A percentile compares a stretch with the other conserved stretches of the same genome.
phyloP scores from a whole-genome alignment of 2,888 invertebrate species.

The Selenia dentaria region DNA sequence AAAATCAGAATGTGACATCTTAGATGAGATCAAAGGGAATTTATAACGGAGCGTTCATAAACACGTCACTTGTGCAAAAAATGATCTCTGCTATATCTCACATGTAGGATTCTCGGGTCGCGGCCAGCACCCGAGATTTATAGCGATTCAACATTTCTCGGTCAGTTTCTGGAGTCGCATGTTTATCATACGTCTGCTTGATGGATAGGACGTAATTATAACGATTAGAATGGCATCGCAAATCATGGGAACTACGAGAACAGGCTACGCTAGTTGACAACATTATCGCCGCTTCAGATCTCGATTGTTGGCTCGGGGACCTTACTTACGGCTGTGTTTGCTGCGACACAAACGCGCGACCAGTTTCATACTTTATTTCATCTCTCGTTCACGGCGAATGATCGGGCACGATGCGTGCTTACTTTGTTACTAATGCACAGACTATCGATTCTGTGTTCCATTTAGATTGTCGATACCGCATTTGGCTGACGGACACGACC shows the following conservation, averaged over 20 bases:
- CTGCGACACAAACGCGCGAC: constrained; percentile 44
- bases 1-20: constrained; percentile 58
- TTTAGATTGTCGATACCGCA: constrained; percentile 76
- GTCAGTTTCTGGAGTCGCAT: constrained; percentile 55
- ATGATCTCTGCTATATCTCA: constrained; percentile 79
- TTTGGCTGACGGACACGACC: constrained; percentile 68
- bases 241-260: constrained; percentile 79
- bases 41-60: constrained; percentile 74
- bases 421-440: constrained; percentile 60
- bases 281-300: constrained; percentile 74
- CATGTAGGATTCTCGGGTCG: constrained; percentile 37
- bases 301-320: constrained; percentile 73
- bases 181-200: constrained; percentile 76
- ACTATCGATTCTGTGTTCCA: constrained; percentile 73
- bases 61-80: constrained; percentile 73
- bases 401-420: constrained; percentile 64
- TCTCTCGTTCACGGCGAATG: constrained; percentile 65
- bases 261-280: constrained; percentile 75
- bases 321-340: constrained; percentile 50
- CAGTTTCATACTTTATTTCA: constrained; percentile 74
- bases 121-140: constrained; percentile 55
- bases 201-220: constrained; percentile 80
- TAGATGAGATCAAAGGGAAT: constrained; percentile 74
- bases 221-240: constrained; percentile 79
- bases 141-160: constrained; percentile 61